A percentile compares a stretch with the other conserved stretches of the same genome.
Evolutionary conservation across 2,797 vertebrate genomes (phyloP).

Genomic region (Phrynocephalus forsythii): DNA sequence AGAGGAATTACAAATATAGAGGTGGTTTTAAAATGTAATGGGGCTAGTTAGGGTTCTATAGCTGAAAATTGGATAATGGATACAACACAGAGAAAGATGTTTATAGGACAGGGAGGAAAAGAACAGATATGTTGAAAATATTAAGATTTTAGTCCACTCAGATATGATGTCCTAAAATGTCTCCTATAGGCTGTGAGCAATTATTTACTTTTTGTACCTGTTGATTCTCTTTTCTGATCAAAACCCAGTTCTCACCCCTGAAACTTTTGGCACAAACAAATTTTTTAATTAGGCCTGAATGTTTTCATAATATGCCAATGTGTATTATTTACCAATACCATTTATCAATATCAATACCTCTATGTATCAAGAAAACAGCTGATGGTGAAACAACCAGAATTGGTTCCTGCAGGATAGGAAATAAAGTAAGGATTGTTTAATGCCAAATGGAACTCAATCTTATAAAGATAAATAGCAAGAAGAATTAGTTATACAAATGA

Average conservation of each 20-base stretch:
- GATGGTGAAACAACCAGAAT: neutral
- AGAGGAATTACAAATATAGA: too few relatives aligned
- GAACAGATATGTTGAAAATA: neutral
- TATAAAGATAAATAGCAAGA: slow-evolving; percentile 25
- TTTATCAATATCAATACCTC: neutral
- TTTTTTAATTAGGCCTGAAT: neutral
- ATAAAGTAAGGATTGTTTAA: slow-evolving; percentile 22
- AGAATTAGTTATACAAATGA: slow-evolving; percentile 16
- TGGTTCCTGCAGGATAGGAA: neutral
- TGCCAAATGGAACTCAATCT: slow-evolving; percentile 26
- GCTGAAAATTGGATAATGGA: too few relatives aligned
- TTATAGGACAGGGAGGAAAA: neutral
- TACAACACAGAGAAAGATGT: neutral
- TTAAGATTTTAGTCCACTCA: neutral
- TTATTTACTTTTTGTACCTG: neutral
- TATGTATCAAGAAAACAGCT: neutral
- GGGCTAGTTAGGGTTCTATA: too few relatives aligned
- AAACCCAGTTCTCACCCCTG: neutral
- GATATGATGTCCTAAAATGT: neutral
- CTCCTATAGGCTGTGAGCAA: neutral
- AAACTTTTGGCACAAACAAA: neutral
- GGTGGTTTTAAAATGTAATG: too few relatives aligned
- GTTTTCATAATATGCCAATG: neutral
- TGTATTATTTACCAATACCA: neutral
- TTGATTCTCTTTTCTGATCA: neutral